Evolutionary conservation across 2,113 vertebrate species (phyloP).

Genomic region (human (Homo sapiens)): GRCh38 chr6:4646001-4646500

Average conservation of each 20-base stretch:
- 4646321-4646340: background rate
- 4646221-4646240: background rate
- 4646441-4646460: no score
- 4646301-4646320: background rate
- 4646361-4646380: background rate
- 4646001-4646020: background rate
- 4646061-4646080: background rate
- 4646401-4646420: background rate
- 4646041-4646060: background rate
- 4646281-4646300: no score
- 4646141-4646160: background rate
- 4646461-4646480: background rate
- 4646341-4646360: background rate
- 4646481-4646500: no score
- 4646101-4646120: background rate
- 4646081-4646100: background rate
- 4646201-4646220: background rate
- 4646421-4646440: background rate
- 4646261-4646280: background rate
- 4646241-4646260: background rate
- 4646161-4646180: background rate
- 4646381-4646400: background rate
- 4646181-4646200: background rate
- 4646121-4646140: background rate
- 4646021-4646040: background rate